Conservation (phyloP, 2,888 invertebrate genomes). For the Galerucella calmariensis region DNA sequence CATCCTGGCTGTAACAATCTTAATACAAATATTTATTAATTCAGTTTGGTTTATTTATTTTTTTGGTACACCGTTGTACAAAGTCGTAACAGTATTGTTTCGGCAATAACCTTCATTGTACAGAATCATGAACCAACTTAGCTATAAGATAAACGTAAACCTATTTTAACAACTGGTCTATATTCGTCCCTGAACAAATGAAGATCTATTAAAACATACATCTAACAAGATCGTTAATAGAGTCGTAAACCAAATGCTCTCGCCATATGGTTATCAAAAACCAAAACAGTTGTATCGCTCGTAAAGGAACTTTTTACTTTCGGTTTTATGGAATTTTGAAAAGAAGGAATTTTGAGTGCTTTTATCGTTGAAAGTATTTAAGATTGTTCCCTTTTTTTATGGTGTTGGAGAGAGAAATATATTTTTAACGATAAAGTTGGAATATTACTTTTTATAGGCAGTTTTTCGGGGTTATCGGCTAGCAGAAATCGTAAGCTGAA, state of each 20-base stretch:
- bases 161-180: constrained; percentile 11
- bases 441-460: constrained; percentile 18
- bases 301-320: constrained; percentile 33
- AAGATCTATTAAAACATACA: constrained; percentile 23
- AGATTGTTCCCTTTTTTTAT: constrained; percentile 31
- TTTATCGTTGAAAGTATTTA: constrained; percentile 30
- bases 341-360: constrained; percentile 31
- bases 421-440: constrained; percentile 22
- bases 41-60: too few relatives aligned
- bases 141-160: not conserved
- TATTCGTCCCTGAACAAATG: constrained; percentile 22
- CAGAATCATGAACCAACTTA: not conserved
- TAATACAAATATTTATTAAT: too few relatives aligned
- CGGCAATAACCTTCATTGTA: not conserved
- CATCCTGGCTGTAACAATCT: too few relatives aligned
- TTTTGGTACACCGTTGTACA: too few relatives aligned
- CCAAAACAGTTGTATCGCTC: constrained; percentile 35
- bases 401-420: constrained; percentile 17
- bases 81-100: too few relatives aligned
- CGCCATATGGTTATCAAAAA: constrained; percentile 48
- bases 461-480: constrained; percentile 10
- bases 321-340: constrained; percentile 33
- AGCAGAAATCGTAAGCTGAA: not conserved
- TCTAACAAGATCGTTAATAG: constrained; percentile 32
- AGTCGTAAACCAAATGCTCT: constrained; percentile 47